Percentiles rank a stretch among this genome's conserved stretches.
These are phyloP conservation scores for Plecotus auritus DNA, from an alignment of 2,113 vertebrate species.

Conservation along the genomic window DNA sequence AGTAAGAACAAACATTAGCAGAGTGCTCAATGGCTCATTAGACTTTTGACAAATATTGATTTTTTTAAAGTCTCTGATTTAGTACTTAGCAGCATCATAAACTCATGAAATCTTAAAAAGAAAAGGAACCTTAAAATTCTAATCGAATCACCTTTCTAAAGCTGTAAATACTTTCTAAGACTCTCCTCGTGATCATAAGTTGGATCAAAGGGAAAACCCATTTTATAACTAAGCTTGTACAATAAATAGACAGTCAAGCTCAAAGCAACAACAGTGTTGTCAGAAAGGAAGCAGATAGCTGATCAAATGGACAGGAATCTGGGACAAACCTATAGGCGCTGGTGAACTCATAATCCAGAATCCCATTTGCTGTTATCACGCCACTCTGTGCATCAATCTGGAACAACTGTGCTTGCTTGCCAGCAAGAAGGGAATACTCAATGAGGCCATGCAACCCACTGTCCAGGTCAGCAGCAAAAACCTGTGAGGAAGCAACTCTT, in stretches of 20 bases:
- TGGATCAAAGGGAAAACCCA: neutral
- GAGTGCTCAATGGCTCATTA: neutral
- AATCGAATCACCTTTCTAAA: neutral
- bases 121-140: neutral
- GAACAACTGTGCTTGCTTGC: constrained; percentile 87
- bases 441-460: constrained; percentile 85
- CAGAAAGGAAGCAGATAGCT: neutral
- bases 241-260: neutral
- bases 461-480: constrained; percentile 90
- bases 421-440: constrained; percentile 89
- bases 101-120: neutral
- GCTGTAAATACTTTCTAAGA: neutral
- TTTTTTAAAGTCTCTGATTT: neutral
- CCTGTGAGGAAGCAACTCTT: constrained; percentile 77
- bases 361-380: constrained; percentile 82
- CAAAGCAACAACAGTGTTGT: neutral
- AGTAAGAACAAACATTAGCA: neutral
- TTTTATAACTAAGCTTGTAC: neutral
- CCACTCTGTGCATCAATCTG: constrained; percentile 86
- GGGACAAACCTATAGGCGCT: constrained; percentile 88
- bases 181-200: neutral
- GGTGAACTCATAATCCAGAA: constrained; percentile 87
- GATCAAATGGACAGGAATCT: fast-evolving
- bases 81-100: neutral
- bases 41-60: neutral